Evolutionary conservation across 2,888 invertebrate genomes (phyloP), one percentile per base, ranked within the genome.

Genomic region (Sericinus montela): DNA sequence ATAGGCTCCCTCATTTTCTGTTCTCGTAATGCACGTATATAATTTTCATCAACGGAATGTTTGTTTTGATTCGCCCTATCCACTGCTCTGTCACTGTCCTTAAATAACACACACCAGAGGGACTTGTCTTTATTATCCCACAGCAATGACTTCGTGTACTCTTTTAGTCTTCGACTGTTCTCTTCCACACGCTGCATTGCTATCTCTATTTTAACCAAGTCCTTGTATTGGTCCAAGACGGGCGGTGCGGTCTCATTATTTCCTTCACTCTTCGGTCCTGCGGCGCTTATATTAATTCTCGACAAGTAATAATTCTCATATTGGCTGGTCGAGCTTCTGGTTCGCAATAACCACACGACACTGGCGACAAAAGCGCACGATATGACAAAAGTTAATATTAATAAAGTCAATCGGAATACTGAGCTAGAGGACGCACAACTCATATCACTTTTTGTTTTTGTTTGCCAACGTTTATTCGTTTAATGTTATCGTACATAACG

Each of bases 301-400:
- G 88, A 86, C 80, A 88, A 80, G 83, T 88, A 87, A 79, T 87
- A 88, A 79, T 84, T 88, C 69, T 88, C 88, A 85, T 87, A 85
- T 75, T 86, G 82, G 67, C 76, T 69, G 53, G 75, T 63, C 43
- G 75, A 75, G 64, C 74, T 71, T 61, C 73, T 79, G 53, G 80
- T 80, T 65, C 78, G 77, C 61, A 87, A 63, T 62, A 88, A 65
- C 88, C 88, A 88, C 75, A 86, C 83, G 54, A 88, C 75, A 80
- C 88, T 88, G 53, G 79, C 85, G 43, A 88, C 63, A 58, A 88
- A 88, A 52, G 83, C 77, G 63, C 83, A 86, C 70, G 87, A 80
- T 61, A 88, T 80, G 58, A 85, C 60, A 52, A 87, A 81, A 62
- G 85, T 88, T 69, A 82, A 66, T 77, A 82, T 75, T 52, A 87